Conservation (phyloP, 2,888 invertebrate genomes). For the Tubulanus polymorphus region DNA sequence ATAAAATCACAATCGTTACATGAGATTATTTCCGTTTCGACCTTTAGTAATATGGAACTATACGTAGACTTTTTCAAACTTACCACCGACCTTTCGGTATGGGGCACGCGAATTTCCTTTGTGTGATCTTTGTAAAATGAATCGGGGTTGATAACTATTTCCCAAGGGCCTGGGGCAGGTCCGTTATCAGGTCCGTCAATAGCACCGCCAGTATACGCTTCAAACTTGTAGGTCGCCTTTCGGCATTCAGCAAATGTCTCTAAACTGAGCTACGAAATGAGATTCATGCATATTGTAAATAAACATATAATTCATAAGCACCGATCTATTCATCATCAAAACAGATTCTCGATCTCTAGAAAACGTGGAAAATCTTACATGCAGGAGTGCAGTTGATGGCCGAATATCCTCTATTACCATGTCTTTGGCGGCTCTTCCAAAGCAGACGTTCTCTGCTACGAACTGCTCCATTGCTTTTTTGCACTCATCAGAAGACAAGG, state of each 20-base stretch:
- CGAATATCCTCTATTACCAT: conserved; percentile 55
- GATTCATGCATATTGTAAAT: no score
- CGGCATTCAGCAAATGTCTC: conserved; percentile 58
- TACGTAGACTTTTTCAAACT: no score
- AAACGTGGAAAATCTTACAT: no score
- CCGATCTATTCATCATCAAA: no score
- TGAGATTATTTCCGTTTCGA: no score
- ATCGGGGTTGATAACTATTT: conserved; percentile 52
- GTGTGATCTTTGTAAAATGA: conserved; percentile 53
- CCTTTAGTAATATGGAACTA: no score
- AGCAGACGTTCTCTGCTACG: conserved; percentile 56
- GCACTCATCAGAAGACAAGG: no score
- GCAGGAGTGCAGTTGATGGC: conserved; percentile 55
- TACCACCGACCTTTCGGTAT: conserved; percentile 56
- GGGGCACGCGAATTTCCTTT: conserved; percentile 56
- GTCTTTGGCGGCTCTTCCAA: conserved; percentile 55
- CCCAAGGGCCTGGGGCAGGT: conserved; percentile 53
- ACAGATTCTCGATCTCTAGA: no score
- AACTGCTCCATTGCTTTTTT: conserved; percentile 52
- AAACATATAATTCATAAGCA: no score
- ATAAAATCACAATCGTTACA: no score
- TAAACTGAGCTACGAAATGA: conserved; percentile 54
- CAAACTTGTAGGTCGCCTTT: conserved; percentile 55
- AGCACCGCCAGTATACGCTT: conserved; percentile 53
- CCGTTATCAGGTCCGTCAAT: conserved; percentile 51